phyloP scores from a whole-genome alignment of 1,140 invertebrate species.

The Lepidostoma basale region DNA sequence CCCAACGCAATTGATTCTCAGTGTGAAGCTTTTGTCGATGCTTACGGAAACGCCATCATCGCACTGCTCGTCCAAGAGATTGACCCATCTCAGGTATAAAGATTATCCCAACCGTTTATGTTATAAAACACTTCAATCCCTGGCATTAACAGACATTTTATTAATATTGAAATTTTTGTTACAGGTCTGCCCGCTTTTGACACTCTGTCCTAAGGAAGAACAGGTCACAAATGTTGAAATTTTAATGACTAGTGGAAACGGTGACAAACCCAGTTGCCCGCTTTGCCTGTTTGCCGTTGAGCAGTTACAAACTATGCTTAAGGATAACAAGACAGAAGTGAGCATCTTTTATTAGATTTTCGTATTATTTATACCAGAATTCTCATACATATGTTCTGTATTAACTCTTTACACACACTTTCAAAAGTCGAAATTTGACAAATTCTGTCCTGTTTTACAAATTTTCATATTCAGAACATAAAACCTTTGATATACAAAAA shows the following conservation, averaged over 20 bases:
- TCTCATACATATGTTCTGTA: too few species aligned
- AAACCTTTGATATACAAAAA: too few species aligned
- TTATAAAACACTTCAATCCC: not conserved
- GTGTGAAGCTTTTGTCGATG: constrained; percentile 77
- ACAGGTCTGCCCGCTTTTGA: constrained; percentile 68
- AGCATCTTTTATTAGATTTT: too few species aligned
- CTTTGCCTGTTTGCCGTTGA: constrained; percentile 81
- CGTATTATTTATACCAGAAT: too few species aligned
- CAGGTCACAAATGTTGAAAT: constrained; percentile 62
- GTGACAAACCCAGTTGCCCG: constrained; percentile 72
- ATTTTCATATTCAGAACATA: too few species aligned
- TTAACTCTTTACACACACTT: too few species aligned
- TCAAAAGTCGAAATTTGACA: too few species aligned
- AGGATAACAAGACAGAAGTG: constrained; percentile 75
- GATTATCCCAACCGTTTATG: too few species aligned
- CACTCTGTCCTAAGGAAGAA: constrained; percentile 61
- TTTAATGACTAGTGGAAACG: constrained; percentile 59
- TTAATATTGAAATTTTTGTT: too few species aligned
- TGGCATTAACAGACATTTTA: too few species aligned
- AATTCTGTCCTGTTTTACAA: too few species aligned
- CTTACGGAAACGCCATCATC: constrained; percentile 78
- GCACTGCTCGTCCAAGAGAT: constrained; percentile 80
- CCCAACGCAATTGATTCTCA: constrained; percentile 67
- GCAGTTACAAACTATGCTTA: constrained; percentile 70
- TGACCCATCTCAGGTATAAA: constrained; percentile 76